Conservation (phyloP, 2,888 invertebrate species). For the Scaptomyza polygonia region DNA sequence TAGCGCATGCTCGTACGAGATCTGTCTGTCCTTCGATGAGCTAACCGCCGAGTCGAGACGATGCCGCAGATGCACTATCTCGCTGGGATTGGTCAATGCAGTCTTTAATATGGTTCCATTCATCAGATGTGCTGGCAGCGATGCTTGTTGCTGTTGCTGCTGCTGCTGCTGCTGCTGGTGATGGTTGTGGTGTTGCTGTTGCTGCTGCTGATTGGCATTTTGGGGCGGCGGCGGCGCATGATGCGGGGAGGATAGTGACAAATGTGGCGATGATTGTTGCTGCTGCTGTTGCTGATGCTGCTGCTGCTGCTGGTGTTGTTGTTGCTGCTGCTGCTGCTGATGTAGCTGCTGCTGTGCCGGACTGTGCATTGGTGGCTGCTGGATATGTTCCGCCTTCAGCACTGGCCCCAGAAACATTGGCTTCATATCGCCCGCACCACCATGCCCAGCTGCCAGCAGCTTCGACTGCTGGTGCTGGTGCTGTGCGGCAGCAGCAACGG, state of each 20-base stretch:
- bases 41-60: slow-evolving; percentile 94
- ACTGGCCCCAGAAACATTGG: slow-evolving; percentile 81
- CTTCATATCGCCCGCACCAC: slow-evolving; percentile 68
- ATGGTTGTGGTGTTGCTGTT: slow-evolving; percentile 72
- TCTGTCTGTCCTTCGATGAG: slow-evolving; percentile 92
- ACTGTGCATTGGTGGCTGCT: slow-evolving; percentile 74
- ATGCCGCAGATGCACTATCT: slow-evolving; percentile 94
- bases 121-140: slow-evolving; percentile 90
- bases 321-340: slow-evolving; percentile 74
- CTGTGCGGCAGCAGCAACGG: slow-evolving; percentile 81
- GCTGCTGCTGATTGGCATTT: slow-evolving; percentile 48
- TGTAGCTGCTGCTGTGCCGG: slow-evolving; percentile 80
- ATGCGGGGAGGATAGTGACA: slow-evolving; percentile 78
- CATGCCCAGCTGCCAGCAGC: slow-evolving; percentile 55
- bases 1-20: slow-evolving; percentile 92
- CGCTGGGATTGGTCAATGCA: slow-evolving; percentile 96
- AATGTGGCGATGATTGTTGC: slow-evolving; percentile 59
- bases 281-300: slow-evolving; percentile 65
- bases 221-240: slow-evolving; percentile 72
- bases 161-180: slow-evolving; percentile 67
- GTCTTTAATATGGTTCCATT: slow-evolving; percentile 97
- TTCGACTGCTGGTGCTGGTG: slow-evolving; percentile 81
- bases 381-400: slow-evolving; percentile 78
- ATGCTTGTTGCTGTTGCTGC: slow-evolving; percentile 67
- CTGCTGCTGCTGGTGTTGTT: slow-evolving; percentile 75